Conservation (phyloP, 2,113 vertebrate species). For the Ciconia boyciana region DNA sequence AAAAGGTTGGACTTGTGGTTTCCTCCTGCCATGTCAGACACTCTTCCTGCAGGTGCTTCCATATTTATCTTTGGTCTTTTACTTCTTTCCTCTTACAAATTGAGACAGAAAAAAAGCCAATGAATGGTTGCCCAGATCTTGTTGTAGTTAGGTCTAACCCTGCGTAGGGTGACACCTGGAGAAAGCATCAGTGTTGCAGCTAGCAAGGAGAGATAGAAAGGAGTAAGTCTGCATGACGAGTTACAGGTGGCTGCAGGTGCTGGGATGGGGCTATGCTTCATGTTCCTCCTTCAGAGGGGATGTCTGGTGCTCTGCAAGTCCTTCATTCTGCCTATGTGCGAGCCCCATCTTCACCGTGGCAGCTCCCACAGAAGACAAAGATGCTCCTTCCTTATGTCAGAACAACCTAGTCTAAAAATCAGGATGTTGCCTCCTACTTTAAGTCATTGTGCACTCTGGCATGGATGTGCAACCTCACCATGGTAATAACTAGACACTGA, state of each 20-base stretch:
- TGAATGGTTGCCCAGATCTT: neutral
- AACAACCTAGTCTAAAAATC: neutral
- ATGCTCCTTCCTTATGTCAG: neutral
- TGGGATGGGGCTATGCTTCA: neutral
- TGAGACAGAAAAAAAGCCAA: neutral
- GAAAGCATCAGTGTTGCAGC: neutral
- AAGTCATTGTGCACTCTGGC: neutral
- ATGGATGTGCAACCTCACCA: neutral
- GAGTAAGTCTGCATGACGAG: neutral
- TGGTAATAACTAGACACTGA: neutral
- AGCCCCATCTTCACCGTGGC: neutral
- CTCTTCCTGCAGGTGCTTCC: neutral
- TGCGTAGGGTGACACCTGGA: neutral
- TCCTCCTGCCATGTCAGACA: neutral
- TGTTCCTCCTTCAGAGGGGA: neutral
- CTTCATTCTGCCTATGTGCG: no score
- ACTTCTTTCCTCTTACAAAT: neutral
- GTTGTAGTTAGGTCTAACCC: neutral
- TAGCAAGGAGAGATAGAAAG: neutral
- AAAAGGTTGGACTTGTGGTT: neutral
- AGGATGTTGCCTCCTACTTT: neutral
- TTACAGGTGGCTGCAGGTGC: neutral
- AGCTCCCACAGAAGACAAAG: neutral
- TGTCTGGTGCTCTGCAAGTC: neutral
- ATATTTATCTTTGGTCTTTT: neutral